A percentile compares a stretch with the other conserved stretches of the same genome.
phyloP scores from a whole-genome alignment of 1,140 invertebrate species.

The Saccostrea glomerata region DNA sequence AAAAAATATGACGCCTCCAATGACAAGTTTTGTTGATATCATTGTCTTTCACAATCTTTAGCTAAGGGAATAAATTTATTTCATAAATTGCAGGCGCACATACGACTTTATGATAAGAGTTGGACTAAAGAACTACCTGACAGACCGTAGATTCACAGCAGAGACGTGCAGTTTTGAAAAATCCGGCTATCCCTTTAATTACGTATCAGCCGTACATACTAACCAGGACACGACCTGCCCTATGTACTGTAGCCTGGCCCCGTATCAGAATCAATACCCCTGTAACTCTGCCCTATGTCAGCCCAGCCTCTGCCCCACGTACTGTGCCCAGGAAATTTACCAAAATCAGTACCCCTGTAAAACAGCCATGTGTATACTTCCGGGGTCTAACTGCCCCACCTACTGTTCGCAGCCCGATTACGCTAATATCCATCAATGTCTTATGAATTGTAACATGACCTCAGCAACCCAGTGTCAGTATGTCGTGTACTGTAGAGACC shows the following conservation, averaged over 20 bases:
- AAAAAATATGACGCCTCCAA: no score
- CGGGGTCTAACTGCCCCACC: not conserved
- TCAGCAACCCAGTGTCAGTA: not conserved
- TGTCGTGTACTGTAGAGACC: constrained; percentile 2
- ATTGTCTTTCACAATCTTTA: no score
- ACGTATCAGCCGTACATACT: constrained; percentile 24
- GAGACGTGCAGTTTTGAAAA: constrained; percentile 46
- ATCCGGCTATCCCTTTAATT: constrained; percentile 50
- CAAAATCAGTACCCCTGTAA: constrained; percentile 25
- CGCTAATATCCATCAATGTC: not conserved
- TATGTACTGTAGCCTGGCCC: not conserved
- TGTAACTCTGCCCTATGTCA: not conserved
- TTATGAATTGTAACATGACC: not conserved
- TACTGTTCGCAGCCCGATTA: not conserved
- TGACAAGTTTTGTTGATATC: no score
- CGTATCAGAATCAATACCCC: constrained; percentile 12
- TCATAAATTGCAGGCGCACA: constrained; percentile 42
- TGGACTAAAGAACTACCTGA: constrained; percentile 53
- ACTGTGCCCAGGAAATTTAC: not conserved
- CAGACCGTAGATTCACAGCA: constrained; percentile 44
- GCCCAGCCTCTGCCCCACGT: not conserved
- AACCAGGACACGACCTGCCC: constrained; percentile 1
- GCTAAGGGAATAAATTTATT: no score
- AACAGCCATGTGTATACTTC: not conserved
- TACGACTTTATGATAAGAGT: constrained; percentile 49